phyloP scores from a whole-genome alignment of 1,140 invertebrate genomes.

The Drosophila hydei region DNA sequence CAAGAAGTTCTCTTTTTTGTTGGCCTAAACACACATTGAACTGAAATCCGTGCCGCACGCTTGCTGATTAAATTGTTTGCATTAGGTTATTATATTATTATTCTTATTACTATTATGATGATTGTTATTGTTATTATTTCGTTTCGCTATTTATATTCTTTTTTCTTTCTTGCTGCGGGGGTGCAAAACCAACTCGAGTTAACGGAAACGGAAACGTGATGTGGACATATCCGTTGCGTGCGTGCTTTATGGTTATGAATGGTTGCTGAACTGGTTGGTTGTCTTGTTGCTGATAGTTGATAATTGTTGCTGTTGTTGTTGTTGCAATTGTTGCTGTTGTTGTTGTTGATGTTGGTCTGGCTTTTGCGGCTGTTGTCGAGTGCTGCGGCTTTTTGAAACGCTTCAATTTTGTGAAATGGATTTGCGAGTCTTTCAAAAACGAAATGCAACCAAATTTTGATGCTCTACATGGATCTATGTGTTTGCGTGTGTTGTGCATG shows the following conservation, averaged over 20 bases:
- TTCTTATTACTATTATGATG: slow-evolving; percentile 2
- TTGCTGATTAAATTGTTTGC: slow-evolving; percentile 5
- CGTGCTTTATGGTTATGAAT: slow-evolving; percentile 51
- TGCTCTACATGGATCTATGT: slow-evolving; percentile 16
- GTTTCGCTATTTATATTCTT: neutral
- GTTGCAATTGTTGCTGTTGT: slow-evolving; percentile 12
- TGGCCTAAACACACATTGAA: slow-evolving; percentile 26
- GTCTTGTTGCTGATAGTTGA: slow-evolving; percentile 27
- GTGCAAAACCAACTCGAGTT: slow-evolving; percentile 39
- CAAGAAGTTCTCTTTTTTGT: slow-evolving; percentile 4
- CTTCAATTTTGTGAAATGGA: slow-evolving; percentile 30
- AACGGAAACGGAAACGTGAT: slow-evolving; percentile 40
- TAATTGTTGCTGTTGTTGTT: slow-evolving; percentile 28
- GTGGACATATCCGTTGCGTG: slow-evolving; percentile 52
- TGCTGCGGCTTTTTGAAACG: slow-evolving; percentile 45
- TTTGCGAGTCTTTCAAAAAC: slow-evolving; percentile 36
- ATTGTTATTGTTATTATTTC: neutral
- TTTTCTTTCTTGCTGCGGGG: no score
- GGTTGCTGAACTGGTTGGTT: slow-evolving; percentile 31
- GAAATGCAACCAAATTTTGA: slow-evolving; percentile 52
- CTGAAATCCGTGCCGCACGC: slow-evolving; percentile 34
- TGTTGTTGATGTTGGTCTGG: slow-evolving; percentile 12
- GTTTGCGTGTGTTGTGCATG: no score
- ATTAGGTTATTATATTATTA: slow-evolving; percentile 4
- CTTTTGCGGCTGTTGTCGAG: slow-evolving; percentile 34